Evolutionary conservation across 2,888 invertebrate species (phyloP).

Genomic region (Kuschelorhynchus macadamiae): DNA sequence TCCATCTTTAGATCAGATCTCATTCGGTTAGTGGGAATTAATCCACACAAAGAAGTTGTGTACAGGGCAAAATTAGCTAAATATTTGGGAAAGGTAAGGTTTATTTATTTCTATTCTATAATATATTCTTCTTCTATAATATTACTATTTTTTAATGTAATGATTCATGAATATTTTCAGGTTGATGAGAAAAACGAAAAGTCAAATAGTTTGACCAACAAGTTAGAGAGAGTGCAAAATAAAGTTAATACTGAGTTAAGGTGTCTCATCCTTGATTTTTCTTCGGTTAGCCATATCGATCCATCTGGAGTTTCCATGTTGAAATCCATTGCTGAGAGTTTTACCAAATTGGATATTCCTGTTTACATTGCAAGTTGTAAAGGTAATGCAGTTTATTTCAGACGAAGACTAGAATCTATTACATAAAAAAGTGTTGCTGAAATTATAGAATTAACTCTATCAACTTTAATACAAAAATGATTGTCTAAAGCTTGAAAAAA

Average conservation of each 20-base stretch:
- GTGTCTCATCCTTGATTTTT: slow-evolving; percentile 74
- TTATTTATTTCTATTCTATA: neutral
- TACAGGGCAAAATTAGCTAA: slow-evolving; percentile 66
- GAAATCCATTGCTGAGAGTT: slow-evolving; percentile 71
- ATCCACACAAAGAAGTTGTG: slow-evolving; percentile 69
- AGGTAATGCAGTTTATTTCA: too few species aligned
- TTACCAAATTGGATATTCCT: slow-evolving; percentile 70
- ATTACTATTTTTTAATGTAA: too few species aligned
- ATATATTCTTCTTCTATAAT: slow-evolving; percentile 7
- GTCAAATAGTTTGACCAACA: slow-evolving; percentile 29
- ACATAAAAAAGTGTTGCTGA: too few species aligned
- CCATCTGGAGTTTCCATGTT: slow-evolving; percentile 75
- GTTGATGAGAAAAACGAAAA: slow-evolving; percentile 25
- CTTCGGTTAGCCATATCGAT: slow-evolving; percentile 76
- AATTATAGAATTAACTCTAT: too few species aligned
- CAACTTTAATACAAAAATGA: too few species aligned
- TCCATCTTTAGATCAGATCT: slow-evolving; percentile 73
- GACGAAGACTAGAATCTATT: too few species aligned
- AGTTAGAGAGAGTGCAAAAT: slow-evolving; percentile 54
- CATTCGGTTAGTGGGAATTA: slow-evolving; percentile 70
- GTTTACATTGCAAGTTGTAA: slow-evolving; percentile 70
- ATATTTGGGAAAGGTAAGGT: slow-evolving; percentile 55
- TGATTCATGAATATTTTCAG: too few species aligned
- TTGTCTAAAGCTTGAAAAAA: too few species aligned
- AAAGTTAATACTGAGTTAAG: slow-evolving; percentile 61